Base-by-base conservation (phyloP, 1,140 invertebrate genomes). In the Trichonephila clavata region DNA sequence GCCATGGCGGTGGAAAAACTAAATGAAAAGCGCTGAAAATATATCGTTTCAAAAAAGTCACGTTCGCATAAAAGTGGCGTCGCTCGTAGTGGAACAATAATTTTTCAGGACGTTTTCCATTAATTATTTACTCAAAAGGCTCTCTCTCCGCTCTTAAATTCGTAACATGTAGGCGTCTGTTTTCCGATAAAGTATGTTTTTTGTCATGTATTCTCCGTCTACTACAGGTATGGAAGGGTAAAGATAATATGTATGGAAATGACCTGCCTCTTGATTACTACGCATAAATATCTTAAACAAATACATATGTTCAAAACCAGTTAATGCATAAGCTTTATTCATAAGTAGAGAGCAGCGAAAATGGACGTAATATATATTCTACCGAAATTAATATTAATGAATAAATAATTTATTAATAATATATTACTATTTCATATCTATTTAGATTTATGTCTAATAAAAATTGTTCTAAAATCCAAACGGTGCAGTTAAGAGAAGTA, bases 91-190 rank as follows among this genome's bases (percentile, higher is more conserved):
- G n/a, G n/a, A 57, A 43, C 20, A 50, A 50, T 50, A 50, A 57
- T 83, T 83, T 83, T 83, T 50, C 80, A 83, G 80, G 80, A 83
- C 80, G 50, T 16, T 50, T 50, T 83, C 80, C 80, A 83, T 83
- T 83, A 83, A 83, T 83, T 83, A 83, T 83, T 83, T 83, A 27
- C 80, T 83, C 21, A 83, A 83, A 83, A 83, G 80, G 20, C 18
- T 83, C 4, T 24, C 50, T 83, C 50, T 24, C 80, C 18, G 13
- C 43, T 83, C n/a, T 77, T 77, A 65, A 65, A 65, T 65, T 65
- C 63, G 63, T 27, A 39, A 32, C 43, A 21, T 83, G 80, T 83
- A n/a, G 80, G 80, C 80, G 80, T 83, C 80, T 10, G 14, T 21
- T 63, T 18, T 20, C 14, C 16, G 18, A 63, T 6, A 63, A 63